Base-by-base conservation (phyloP, 2,888 invertebrate species). In the Syritta pipiens region DNA sequence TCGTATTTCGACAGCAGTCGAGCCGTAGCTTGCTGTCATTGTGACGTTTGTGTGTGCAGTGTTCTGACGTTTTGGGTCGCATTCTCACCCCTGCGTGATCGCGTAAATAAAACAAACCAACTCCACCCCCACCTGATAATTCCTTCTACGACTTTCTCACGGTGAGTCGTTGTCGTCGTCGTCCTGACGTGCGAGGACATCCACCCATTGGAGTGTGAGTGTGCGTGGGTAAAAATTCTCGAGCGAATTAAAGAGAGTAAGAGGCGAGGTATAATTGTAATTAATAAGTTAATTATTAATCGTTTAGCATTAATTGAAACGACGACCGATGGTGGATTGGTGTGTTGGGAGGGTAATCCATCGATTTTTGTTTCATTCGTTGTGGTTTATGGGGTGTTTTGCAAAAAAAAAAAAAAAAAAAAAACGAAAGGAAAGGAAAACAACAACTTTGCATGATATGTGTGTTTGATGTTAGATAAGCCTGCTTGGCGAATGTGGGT, bases 261-360 rank as follows among this genome's bases (percentile, higher is more conserved):
- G 37, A 37, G 19, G 37, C 37, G 26, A 55, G 30, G 12, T 32
- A 17, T 72, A 48, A 62, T 62, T 48, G 63, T 42, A 49, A 63
- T 63, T 72, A 72, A 72, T 63, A 55, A 72, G 72, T 57, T 57
- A 72, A 72, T 72, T 55, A 72, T 63, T 72, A 63, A 72, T 55
- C 49, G 63, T 26, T 72, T 48, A 63, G 26, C 30, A 26, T 55
- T 72, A 63, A 72, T 72, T 63, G 55, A 72, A 57, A 48, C 30
- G 57, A 32, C 32, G 28, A 37, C 30, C n/a, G n/a, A n/a, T n/a
- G n/a, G n/a, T n/a, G n/a, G n/a, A 37, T 37, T 17, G 14, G 19
- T 37, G 20, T 9, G 30, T 7, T 2, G 17, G 12, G 46, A 48
- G 40, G 35, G 72, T 32, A 9, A 32, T 63, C 40, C 24, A 72